These are phyloP conservation scores for Lycodopsis pacificus DNA, from an alignment of 2,797 vertebrate species.

Conservation along the genomic window DNA sequence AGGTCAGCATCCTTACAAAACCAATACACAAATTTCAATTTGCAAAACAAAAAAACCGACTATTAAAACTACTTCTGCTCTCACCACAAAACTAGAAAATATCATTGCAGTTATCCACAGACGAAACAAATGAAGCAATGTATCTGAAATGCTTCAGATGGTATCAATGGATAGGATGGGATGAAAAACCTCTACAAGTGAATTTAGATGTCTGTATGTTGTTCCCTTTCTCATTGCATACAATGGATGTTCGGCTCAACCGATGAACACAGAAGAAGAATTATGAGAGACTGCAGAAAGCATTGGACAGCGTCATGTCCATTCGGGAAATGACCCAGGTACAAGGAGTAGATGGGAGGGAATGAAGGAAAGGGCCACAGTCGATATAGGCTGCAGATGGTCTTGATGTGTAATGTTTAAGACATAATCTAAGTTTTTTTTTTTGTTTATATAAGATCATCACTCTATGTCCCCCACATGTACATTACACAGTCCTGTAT, in stretches of 20 bases:
- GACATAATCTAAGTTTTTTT: not conserved
- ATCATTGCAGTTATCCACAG: not conserved
- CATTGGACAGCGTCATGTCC: slow-evolving; percentile 99
- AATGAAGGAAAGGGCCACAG: not conserved
- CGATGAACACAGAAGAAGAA: slow-evolving; percentile 95
- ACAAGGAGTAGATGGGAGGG: slow-evolving; percentile 47
- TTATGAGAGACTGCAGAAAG: slow-evolving; percentile 99
- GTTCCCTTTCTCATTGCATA: slow-evolving; percentile 63
- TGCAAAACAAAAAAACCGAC: not conserved
- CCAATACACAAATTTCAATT: not conserved
- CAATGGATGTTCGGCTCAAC: slow-evolving; percentile 71
- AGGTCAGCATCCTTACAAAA: slow-evolving; percentile 83
- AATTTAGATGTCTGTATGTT: slow-evolving; percentile 72
- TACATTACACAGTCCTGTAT: not conserved
- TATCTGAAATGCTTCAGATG: not conserved
- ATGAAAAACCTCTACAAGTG: slow-evolving; percentile 10
- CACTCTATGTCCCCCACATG: not conserved
- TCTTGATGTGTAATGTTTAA: not conserved
- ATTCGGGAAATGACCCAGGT: slow-evolving; percentile 99
- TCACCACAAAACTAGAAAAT: slow-evolving; percentile 8
- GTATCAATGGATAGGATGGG: not conserved
- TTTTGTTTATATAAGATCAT: not conserved
- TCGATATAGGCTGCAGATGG: not conserved
- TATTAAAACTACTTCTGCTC: not conserved
- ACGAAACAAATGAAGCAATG: not conserved